These are phyloP conservation scores for Cacoxenus indagator DNA, from an alignment of 2,888 invertebrate genomes.

Conservation along the genomic window DNA sequence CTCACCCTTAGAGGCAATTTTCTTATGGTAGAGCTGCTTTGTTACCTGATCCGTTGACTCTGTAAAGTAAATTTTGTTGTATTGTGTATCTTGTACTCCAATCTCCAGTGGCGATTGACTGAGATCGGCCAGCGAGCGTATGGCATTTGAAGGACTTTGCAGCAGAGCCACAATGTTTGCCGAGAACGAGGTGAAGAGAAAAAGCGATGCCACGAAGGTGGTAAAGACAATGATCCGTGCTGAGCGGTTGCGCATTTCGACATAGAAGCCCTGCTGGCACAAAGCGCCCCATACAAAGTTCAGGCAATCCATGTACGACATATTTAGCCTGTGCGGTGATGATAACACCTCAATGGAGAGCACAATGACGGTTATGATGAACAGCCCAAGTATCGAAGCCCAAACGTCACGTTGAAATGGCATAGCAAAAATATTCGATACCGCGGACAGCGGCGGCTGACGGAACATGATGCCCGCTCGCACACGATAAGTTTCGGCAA, in stretches of 20 bases:
- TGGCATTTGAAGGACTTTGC: conserved; percentile 76
- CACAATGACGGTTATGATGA: conserved; percentile 58
- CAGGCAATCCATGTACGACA: conserved; percentile 71
- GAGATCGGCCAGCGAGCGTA: conserved; percentile 74
- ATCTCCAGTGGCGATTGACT: conserved; percentile 73
- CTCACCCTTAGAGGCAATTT: conserved; percentile 74
- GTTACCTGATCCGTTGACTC: conserved; percentile 74
- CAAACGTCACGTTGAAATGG: conserved; percentile 76
- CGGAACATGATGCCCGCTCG: conserved; percentile 76
- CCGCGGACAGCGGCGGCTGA: conserved; percentile 76
- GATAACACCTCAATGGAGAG: conserved; percentile 56
- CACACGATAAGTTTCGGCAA: conserved; percentile 72
- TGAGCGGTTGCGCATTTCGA: conserved; percentile 72
- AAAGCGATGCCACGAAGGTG: conserved; percentile 73
- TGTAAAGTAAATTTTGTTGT: conserved; percentile 75
- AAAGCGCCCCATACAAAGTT: conserved; percentile 74
- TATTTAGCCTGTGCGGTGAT: conserved; percentile 52
- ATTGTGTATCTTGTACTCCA: conserved; percentile 75
- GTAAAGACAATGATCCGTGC: conserved; percentile 74
- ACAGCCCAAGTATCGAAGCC: conserved; percentile 67
- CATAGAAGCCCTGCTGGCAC: conserved; percentile 76
- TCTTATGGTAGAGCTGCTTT: conserved; percentile 72
- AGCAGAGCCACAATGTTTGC: conserved; percentile 77
- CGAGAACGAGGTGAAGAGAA: conserved; percentile 77
- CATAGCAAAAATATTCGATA: conserved; percentile 75